Evolutionary conservation across 2,888 invertebrate genomes (phyloP).

Genomic region (Zygaena filipendulae): DNA sequence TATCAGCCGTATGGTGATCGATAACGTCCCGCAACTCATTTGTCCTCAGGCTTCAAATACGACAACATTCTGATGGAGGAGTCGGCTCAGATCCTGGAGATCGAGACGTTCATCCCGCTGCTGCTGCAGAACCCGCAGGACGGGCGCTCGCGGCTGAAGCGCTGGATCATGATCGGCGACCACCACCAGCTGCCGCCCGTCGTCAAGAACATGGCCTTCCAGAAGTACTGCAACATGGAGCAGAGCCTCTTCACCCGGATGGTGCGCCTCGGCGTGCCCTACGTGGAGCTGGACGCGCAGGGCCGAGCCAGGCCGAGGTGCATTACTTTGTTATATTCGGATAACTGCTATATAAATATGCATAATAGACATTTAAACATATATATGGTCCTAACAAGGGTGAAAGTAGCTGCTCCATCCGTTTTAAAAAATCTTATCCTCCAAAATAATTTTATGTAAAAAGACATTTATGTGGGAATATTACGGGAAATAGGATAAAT

Average conservation of each 20-base stretch:
- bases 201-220: slow-evolving; percentile 99
- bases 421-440: too few species aligned
- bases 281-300: slow-evolving; percentile 97
- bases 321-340: too few species aligned
- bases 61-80: slow-evolving; percentile 99
- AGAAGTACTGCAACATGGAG: slow-evolving; percentile 99
- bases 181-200: slow-evolving; percentile 99
- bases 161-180: slow-evolving; percentile 99
- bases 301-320: slow-evolving; percentile 91
- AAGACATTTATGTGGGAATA: too few species aligned
- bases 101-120: slow-evolving; percentile 98
- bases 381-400: too few species aligned
- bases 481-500: too few species aligned
- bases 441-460: too few species aligned
- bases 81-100: slow-evolving; percentile 98
- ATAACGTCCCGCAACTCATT: too few species aligned
- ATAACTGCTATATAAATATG: too few species aligned
- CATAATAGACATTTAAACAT: too few species aligned
- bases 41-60: slow-evolving; percentile 94
- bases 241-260: slow-evolving; percentile 97
- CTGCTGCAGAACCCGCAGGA: slow-evolving; percentile 98
- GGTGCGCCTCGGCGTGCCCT: slow-evolving; percentile 96
- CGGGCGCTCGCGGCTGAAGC: slow-evolving; percentile 93
- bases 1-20: too few species aligned
- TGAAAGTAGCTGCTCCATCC: too few species aligned